These are phyloP conservation scores for Fopius arisanus DNA, from an alignment of 1,140 invertebrate genomes.

Conservation along the genomic window DNA sequence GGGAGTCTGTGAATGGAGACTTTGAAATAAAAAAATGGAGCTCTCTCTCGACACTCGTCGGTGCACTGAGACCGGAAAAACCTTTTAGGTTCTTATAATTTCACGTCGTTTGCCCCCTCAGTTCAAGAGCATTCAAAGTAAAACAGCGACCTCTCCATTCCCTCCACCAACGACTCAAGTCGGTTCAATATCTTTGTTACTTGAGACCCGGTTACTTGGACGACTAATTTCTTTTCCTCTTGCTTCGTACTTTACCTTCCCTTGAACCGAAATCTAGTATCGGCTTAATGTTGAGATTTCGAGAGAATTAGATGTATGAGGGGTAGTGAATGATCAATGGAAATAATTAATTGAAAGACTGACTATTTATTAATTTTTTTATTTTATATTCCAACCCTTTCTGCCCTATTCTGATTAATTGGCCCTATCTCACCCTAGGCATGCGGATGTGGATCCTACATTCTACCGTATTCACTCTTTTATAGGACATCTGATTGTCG, in stretches of 20 bases:
- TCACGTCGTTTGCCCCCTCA: slow-evolving; percentile 29
- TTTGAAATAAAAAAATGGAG: not conserved
- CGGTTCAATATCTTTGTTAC: slow-evolving; percentile 6
- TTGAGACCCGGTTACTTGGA: not conserved
- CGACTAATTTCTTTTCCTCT: not conserved
- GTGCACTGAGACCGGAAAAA: slow-evolving; percentile 22
- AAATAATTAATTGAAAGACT: too few species aligned
- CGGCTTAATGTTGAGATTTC: too few species aligned
- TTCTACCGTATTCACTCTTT: too few species aligned
- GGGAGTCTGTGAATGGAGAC: not conserved
- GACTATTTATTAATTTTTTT: too few species aligned
- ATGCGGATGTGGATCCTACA: too few species aligned
- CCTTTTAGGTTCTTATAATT: slow-evolving; percentile 34
- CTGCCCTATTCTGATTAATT: too few species aligned
- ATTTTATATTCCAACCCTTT: too few species aligned
- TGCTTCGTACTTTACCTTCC: not conserved
- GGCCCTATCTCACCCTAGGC: too few species aligned
- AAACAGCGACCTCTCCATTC: slow-evolving; percentile 19
- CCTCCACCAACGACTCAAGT: not conserved
- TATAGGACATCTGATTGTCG: too few species aligned
- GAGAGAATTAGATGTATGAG: too few species aligned
- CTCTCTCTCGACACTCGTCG: not conserved
- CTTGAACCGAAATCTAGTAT: too few species aligned
- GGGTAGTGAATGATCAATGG: too few species aligned
- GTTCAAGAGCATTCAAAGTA: slow-evolving; percentile 32